A percentile compares a stretch with the other conserved stretches of the same genome.
Evolutionary conservation across 2,797 vertebrate species (phyloP).

Genomic region (Mormyrops attenuatus): DNA sequence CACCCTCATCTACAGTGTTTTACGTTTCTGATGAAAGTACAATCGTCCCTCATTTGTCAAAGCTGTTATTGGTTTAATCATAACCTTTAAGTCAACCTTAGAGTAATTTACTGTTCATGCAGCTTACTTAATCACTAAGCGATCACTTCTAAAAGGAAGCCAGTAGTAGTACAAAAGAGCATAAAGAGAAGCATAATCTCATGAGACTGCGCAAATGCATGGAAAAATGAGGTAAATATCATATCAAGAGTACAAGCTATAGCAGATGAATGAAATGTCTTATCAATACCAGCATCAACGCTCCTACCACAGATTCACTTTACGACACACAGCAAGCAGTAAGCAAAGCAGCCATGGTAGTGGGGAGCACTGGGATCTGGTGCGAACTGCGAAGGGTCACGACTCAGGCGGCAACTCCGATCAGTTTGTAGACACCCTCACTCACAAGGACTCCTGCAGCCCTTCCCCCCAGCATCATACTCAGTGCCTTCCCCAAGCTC

Average conservation of each 20-base stretch:
- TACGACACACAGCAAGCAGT: background rate
- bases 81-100: background rate
- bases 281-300: background rate
- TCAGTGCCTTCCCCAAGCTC: conserved; percentile 19
- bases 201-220: background rate
- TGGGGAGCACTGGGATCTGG: background rate
- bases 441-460: conserved; percentile 17
- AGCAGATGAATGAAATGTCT: background rate
- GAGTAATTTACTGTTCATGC: background rate
- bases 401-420: conserved; percentile 6
- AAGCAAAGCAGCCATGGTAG: background rate
- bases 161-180: background rate
- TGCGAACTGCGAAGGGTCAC: conserved; percentile 8
- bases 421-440: conserved; percentile 20
- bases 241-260: background rate
- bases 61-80: background rate
- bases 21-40: background rate
- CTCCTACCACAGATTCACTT: background rate
- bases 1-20: background rate
- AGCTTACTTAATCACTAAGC: background rate
- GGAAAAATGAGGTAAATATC: background rate
- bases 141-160: background rate
- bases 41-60: background rate
- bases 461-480: conserved; percentile 20
- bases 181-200: background rate